Percentiles rank a stretch among this genome's conserved stretches.
Evolutionary conservation across 1,140 invertebrate species (phyloP).

Genomic region (Sesamia nonagrioides): DNA sequence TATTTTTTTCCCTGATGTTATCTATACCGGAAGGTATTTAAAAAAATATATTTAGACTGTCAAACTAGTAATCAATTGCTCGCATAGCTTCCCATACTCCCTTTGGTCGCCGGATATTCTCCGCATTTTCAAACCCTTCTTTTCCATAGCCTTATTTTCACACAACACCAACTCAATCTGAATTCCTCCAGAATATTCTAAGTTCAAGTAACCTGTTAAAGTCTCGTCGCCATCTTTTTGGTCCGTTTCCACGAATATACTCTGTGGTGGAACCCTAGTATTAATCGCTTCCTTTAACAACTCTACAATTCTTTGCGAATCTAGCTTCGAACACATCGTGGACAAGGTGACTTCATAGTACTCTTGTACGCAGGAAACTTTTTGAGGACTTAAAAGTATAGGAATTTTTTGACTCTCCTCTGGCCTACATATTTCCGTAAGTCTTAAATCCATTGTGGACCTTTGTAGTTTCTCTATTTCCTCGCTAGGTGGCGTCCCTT

Average conservation of each 20-base stretch:
- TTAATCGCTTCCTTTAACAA: constrained; percentile 95
- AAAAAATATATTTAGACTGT: constrained; percentile 88
- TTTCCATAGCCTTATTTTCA: constrained; percentile 91
- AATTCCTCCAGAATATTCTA: constrained; percentile 95
- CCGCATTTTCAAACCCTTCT: constrained; percentile 95
- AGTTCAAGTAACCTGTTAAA: constrained; percentile 88
- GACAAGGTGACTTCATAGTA: constrained; percentile 92
- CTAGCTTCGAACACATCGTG: constrained; percentile 92
- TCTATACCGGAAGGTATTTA: not conserved
- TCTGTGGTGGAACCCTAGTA: constrained; percentile 91
- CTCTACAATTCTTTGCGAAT: constrained; percentile 93
- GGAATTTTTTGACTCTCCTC: constrained; percentile 75
- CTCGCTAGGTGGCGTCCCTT: constrained; percentile 63
- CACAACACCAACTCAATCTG: constrained; percentile 96
- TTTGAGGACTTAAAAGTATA: constrained; percentile 81
- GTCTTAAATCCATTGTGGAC: constrained; percentile 82
- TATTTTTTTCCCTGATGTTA: not conserved
- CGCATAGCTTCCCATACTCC: constrained; percentile 96
- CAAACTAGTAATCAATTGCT: constrained; percentile 96
- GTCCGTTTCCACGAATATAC: constrained; percentile 89
- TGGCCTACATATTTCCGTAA: constrained; percentile 79
- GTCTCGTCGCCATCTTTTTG: constrained; percentile 72
- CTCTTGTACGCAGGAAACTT: constrained; percentile 83
- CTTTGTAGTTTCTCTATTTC: constrained; percentile 82
- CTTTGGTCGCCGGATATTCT: constrained; percentile 96